These are phyloP conservation scores for Abscondita cerata DNA, from an alignment of 2,888 invertebrate species.

Conservation along the genomic window DNA sequence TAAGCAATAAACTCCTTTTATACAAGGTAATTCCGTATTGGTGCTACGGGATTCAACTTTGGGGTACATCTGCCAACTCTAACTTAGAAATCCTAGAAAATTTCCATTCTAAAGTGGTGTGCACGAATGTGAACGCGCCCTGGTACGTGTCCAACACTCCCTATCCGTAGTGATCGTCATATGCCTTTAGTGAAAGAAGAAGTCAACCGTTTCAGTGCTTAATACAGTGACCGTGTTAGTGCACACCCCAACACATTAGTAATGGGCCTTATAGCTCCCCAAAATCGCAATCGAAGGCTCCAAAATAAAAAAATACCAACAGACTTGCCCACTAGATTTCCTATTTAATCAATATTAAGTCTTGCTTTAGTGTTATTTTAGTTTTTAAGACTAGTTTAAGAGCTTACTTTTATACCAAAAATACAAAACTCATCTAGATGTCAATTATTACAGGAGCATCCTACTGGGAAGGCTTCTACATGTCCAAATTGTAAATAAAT, in stretches of 20 bases:
- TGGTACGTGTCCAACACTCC: not conserved
- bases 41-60: no score
- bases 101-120: not conserved
- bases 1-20: no score
- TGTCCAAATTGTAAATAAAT: not conserved
- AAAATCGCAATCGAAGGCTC: slow-evolving; percentile 10
- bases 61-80: not conserved
- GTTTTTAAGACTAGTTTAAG: not conserved
- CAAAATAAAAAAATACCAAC: no score
- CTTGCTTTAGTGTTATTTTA: slow-evolving; percentile 6
- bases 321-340: slow-evolving; percentile 8
- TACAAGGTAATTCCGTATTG: no score
- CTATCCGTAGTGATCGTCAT: slow-evolving; percentile 1
- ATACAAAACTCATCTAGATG: not conserved
- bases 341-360: slow-evolving; percentile 5
- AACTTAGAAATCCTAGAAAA: not conserved
- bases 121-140: not conserved
- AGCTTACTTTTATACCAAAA: slow-evolving; percentile 4
- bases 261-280: slow-evolving; percentile 10
- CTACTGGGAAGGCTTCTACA: no score
- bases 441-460: not conserved
- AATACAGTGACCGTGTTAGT: slow-evolving; percentile 10
- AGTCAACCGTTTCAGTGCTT: slow-evolving; percentile 10
- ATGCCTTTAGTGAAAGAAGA: slow-evolving; percentile 13
- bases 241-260: slow-evolving; percentile 11